phyloP scores from a whole-genome alignment of 2,888 invertebrate genomes.

The Agonum fuliginosum region DNA sequence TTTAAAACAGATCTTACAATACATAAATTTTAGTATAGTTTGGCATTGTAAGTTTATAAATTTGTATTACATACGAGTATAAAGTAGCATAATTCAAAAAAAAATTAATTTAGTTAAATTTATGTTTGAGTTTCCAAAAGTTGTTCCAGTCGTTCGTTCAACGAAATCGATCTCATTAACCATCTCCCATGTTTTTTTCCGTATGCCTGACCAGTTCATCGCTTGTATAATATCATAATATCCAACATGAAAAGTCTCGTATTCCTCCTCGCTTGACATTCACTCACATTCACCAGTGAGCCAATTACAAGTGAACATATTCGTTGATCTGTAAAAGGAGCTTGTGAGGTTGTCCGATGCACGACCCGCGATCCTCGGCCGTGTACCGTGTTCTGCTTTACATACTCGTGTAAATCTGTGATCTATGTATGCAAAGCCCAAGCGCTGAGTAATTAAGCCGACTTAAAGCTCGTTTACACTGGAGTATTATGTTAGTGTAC shows the following conservation, averaged over 20 bases:
- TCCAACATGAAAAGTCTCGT: constrained; percentile 10
- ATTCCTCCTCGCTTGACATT: neutral
- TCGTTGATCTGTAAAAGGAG: constrained; percentile 41
- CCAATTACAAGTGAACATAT: constrained; percentile 41
- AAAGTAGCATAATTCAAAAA: no score
- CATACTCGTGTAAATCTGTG: constrained; percentile 47
- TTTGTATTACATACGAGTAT: no score
- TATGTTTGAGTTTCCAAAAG: no score
- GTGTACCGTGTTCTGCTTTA: constrained; percentile 47
- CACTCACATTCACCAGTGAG: constrained; percentile 4
- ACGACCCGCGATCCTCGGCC: neutral
- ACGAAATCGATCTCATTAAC: neutral
- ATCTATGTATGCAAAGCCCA: constrained; percentile 50
- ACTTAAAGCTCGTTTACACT: no score
- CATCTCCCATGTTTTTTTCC: neutral
- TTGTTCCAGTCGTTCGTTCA: no score
- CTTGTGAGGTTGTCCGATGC: neutral
- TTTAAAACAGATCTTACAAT: no score
- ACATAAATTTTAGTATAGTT: no score
- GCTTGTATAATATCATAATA: no score
- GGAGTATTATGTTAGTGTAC: no score
- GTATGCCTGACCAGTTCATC: neutral
- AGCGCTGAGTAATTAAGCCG: constrained; percentile 29
- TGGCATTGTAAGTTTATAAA: no score
- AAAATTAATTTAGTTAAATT: no score